Evolutionary conservation across 2,888 invertebrate species (phyloP).

Genomic region (Hirtodrosophila duncani): DNA sequence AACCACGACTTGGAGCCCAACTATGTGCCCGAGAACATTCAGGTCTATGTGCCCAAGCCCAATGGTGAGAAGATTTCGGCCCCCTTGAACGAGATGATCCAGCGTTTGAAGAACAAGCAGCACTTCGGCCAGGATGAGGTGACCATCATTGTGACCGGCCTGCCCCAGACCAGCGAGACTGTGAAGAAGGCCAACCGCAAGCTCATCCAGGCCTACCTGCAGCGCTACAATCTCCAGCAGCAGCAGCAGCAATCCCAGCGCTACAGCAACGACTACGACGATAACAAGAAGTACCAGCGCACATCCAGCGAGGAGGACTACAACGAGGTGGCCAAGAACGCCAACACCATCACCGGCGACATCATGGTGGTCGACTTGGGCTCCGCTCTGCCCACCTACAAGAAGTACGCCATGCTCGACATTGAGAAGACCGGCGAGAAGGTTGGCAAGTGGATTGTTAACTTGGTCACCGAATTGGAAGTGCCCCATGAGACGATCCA

Average conservation of each 20-base stretch:
- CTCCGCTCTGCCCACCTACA: constrained; percentile 51
- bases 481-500: constrained; percentile 69
- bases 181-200: constrained; percentile 62
- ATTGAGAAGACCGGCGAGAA: constrained; percentile 57
- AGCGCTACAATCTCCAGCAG: constrained; percentile 56
- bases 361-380: constrained; percentile 74
- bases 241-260: constrained; percentile 23
- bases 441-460: constrained; percentile 66
- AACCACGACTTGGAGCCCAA: constrained; percentile 57
- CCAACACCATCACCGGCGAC: constrained; percentile 53
- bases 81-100: constrained; percentile 52
- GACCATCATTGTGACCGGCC: constrained; percentile 72
- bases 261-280: constrained; percentile 37
- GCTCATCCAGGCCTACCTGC: constrained; percentile 64
- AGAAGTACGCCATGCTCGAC: constrained; percentile 60
- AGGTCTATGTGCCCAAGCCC: constrained; percentile 39
- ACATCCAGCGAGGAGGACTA: constrained; percentile 64
- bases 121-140: constrained; percentile 71
- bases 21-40: constrained; percentile 53
- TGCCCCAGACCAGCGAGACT: constrained; percentile 57
- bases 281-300: constrained; percentile 64
- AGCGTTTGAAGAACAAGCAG: constrained; percentile 45
- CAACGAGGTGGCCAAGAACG: constrained; percentile 43
- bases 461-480: constrained; percentile 48
- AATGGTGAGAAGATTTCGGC: constrained; percentile 50